Conservation (phyloP, 2,888 invertebrate species). For the Hemicrepidius hirtus region DNA sequence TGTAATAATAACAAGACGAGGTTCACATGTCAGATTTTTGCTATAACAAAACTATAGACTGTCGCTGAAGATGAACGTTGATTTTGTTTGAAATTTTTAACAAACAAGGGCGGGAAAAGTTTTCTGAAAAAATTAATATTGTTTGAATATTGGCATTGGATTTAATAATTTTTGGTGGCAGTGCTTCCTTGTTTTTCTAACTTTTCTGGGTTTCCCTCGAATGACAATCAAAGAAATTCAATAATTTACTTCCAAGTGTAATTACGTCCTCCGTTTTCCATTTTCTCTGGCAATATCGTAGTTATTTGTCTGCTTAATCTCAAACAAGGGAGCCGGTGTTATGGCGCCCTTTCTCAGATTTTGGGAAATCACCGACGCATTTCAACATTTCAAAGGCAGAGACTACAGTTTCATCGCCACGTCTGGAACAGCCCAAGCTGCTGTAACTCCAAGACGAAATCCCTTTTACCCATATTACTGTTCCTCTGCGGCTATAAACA, state of each 20-base stretch:
- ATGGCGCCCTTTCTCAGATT: slow-evolving; percentile 48
- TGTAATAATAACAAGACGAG: slow-evolving; percentile 55
- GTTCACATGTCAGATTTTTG: slow-evolving; percentile 57
- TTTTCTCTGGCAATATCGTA: slow-evolving; percentile 9
- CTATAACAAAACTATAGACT: slow-evolving; percentile 16
- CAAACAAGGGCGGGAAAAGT: too few relatives aligned
- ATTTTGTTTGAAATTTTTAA: slow-evolving; percentile 3
- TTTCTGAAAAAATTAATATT: neutral
- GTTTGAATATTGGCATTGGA: too few relatives aligned
- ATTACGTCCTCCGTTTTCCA: slow-evolving; percentile 22
- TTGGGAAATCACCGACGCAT: slow-evolving; percentile 53
- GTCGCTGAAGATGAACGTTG: neutral
- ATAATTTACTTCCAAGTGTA: slow-evolving; percentile 4
- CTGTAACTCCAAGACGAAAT: slow-evolving; percentile 52
- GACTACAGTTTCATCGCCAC: slow-evolving; percentile 51
- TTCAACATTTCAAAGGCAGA: slow-evolving; percentile 51
- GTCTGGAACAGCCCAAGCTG: slow-evolving; percentile 38
- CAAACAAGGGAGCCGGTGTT: slow-evolving; percentile 32
- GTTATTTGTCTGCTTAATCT: slow-evolving; percentile 40
- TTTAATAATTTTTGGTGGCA: too few relatives aligned
- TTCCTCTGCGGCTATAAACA: slow-evolving; percentile 56
- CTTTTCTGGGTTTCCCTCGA: too few relatives aligned
- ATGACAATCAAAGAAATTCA: slow-evolving; percentile 1
- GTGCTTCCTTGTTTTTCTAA: too few relatives aligned
- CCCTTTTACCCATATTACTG: slow-evolving; percentile 55